Conservation (phyloP, 2,113 vertebrate genomes). For the Bagarius yarrelli region DNA sequence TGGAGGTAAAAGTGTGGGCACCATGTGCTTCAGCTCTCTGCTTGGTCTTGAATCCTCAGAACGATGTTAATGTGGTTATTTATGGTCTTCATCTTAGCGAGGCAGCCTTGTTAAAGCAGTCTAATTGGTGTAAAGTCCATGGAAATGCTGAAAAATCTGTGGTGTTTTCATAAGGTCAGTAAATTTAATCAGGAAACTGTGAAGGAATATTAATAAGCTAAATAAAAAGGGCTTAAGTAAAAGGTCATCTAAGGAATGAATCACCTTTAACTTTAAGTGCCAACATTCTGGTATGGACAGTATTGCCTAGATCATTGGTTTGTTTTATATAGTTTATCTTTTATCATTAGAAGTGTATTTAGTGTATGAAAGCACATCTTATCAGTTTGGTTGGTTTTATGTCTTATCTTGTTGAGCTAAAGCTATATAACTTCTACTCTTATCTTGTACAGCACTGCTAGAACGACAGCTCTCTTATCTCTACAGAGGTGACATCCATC, state of each 20-base stretch:
- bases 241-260: constrained; percentile 19
- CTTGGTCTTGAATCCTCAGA: constrained; percentile 21
- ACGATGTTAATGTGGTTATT: constrained; percentile 18
- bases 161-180: constrained; percentile 41
- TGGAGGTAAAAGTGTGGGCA: too few species aligned
- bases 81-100: constrained; percentile 36
- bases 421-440: not conserved
- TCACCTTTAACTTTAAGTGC: constrained; percentile 15
- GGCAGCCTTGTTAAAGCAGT: constrained; percentile 34
- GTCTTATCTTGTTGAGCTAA: not conserved
- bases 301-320: not conserved
- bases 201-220: constrained; percentile 45
- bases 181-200: constrained; percentile 42
- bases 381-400: not conserved
- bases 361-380: not conserved
- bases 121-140: constrained; percentile 52
- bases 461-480: not conserved
- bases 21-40: not conserved
- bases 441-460: not conserved
- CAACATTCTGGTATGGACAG: constrained; percentile 7
- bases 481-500: not conserved
- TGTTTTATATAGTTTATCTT: not conserved
- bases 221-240: constrained; percentile 28
- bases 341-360: not conserved
- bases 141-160: not conserved